Percentiles rank a stretch among this genome's conserved stretches.
phyloP scores from a whole-genome alignment of 2,888 invertebrate species.

The Melinopterus prodromus region DNA sequence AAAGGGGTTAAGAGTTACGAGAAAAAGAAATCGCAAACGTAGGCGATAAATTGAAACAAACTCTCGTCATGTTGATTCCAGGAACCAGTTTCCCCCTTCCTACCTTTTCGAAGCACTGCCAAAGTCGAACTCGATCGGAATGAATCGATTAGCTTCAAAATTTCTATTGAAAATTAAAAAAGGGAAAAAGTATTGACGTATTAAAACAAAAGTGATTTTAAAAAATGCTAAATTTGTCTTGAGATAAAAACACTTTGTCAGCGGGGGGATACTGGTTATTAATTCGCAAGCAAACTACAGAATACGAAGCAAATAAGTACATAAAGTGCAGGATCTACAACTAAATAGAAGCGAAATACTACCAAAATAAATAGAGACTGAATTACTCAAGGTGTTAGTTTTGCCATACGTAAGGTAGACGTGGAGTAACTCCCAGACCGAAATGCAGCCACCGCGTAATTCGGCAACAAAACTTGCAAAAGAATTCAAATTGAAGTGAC shows the following conservation, averaged over 20 bases:
- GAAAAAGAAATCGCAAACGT: constrained; percentile 24
- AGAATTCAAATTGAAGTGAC: constrained; percentile 43
- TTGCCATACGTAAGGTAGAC: constrained; percentile 57
- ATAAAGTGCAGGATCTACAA: constrained; percentile 51
- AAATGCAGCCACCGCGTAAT: constrained; percentile 40
- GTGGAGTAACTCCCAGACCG: constrained; percentile 41
- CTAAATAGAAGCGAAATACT: constrained; percentile 49
- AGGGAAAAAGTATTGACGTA: background rate
- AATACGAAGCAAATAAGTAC: constrained; percentile 42
- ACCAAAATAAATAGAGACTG: constrained; percentile 58
- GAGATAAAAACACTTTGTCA: constrained; percentile 34
- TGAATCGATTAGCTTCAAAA: too few relatives aligned
- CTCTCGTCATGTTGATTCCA: constrained; percentile 53
- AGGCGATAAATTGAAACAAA: background rate
- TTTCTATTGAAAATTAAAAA: background rate
- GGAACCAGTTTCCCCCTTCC: constrained; percentile 58
- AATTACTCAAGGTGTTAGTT: constrained; percentile 55
- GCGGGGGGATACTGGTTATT: constrained; percentile 47
- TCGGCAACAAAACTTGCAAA: constrained; percentile 19
- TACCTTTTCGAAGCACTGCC: constrained; percentile 51
- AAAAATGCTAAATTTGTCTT: background rate
- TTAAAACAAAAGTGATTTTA: background rate
- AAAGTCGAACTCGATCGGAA: constrained; percentile 23
- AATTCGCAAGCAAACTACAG: constrained; percentile 39
- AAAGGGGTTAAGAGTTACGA: constrained; percentile 21